A percentile compares a stretch with the other conserved stretches of the same genome.
Evolutionary conservation across 2,797 vertebrate genomes (phyloP).

Genomic region (Hydrophis major): DNA sequence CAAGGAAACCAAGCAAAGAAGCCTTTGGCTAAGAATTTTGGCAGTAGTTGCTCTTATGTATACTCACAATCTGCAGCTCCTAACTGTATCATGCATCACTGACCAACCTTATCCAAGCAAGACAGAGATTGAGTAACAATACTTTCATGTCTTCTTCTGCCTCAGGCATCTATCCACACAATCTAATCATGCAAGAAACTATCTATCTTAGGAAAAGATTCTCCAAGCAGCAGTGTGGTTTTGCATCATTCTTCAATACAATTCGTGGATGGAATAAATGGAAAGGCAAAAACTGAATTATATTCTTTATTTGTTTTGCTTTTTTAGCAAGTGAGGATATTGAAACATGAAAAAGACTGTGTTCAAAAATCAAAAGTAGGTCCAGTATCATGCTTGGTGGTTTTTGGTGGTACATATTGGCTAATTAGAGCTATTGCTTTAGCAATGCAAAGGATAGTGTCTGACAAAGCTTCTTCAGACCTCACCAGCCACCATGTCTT

Average conservation of each 20-base stretch:
- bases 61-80: neutral
- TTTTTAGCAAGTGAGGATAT: neutral
- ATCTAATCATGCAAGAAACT: neutral
- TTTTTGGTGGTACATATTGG: neutral
- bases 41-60: neutral
- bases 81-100: neutral
- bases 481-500: neutral
- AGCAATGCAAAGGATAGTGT: neutral
- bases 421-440: neutral
- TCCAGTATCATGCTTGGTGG: neutral
- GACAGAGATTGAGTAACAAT: neutral
- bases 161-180: neutral
- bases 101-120: neutral
- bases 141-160: neutral
- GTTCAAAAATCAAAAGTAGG: neutral
- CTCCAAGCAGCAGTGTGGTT: neutral
- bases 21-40: neutral
- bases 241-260: neutral
- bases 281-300: neutral
- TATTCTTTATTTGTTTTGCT: neutral
- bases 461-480: neutral
- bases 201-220: neutral
- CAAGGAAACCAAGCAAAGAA: neutral
- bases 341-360: neutral
- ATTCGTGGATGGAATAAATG: neutral